A percentile compares a stretch with the other conserved stretches of the same genome.
Evolutionary conservation across 2,888 invertebrate species (phyloP).

Genomic region (Xestia ashworthii): DNA sequence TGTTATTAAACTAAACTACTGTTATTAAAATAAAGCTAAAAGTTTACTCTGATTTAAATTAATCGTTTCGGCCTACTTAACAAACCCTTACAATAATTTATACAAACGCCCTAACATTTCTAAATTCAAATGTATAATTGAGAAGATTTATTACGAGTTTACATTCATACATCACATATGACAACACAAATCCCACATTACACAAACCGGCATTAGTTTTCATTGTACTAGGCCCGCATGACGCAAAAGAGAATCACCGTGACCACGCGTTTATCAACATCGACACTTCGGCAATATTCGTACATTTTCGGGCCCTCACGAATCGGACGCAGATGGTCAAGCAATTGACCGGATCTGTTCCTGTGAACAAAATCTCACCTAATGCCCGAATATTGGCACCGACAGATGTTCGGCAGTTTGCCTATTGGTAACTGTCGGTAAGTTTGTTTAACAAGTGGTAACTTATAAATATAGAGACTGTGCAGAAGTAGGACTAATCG

Average conservation of each 20-base stretch:
- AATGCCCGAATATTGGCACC: conserved; percentile 78
- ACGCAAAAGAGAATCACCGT: conserved; percentile 71
- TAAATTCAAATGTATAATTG: conserved; percentile 37
- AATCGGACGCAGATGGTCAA: conserved; percentile 84
- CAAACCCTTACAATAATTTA: conserved; percentile 27
- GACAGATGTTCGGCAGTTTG: conserved; percentile 77
- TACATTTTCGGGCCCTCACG: conserved; percentile 61
- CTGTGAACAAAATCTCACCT: conserved; percentile 82
- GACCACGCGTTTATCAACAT: conserved; percentile 76
- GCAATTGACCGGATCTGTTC: conserved; percentile 83
- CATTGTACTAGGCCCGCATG: conserved; percentile 56
- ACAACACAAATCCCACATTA: conserved; percentile 58
- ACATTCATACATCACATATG: conserved; percentile 41
- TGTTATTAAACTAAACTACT: no score
- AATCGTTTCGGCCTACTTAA: conserved; percentile 12
- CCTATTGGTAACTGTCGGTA: conserved; percentile 52
- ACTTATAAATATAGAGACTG: conserved; percentile 32
- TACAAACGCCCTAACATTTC: conserved; percentile 30
- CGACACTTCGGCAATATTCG: conserved; percentile 57
- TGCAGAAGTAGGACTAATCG: neutral
- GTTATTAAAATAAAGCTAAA: neutral
- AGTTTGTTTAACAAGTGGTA: conserved; percentile 61
- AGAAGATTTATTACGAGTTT: conserved; percentile 56
- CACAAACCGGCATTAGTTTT: conserved; percentile 54
- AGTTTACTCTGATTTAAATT: conserved; percentile 18